Percentiles rank a stretch among this genome's conserved stretches.
Conservation (phyloP, 2,797 vertebrate species). For the Borostomias antarcticus region DNA sequence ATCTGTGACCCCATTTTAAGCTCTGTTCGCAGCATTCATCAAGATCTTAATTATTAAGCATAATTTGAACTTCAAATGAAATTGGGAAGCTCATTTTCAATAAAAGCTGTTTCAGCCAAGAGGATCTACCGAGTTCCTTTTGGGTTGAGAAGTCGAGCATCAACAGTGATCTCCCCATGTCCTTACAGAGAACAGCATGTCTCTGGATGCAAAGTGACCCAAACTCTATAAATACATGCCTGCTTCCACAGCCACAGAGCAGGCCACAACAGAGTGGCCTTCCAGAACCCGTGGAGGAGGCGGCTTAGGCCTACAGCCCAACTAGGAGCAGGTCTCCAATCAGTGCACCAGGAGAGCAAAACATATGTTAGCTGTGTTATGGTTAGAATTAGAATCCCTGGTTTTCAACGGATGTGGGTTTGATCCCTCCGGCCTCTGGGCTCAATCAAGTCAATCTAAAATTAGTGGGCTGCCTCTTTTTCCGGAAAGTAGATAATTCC, state of each 20-base stretch:
- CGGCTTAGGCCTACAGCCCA: constrained; percentile 40
- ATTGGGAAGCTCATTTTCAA: too few species aligned
- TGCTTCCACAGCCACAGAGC: constrained; percentile 69
- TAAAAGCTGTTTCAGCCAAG: too few species aligned
- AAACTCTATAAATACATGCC: constrained; percentile 72
- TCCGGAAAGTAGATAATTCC: constrained; percentile 77
- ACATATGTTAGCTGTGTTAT: constrained; percentile 81
- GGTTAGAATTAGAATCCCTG: constrained; percentile 77
- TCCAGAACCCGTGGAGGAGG: constrained; percentile 52
- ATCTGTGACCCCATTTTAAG: neutral
- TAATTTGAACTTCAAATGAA: too few species aligned
- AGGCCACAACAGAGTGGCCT: constrained; percentile 71
- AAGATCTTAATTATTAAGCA: too few species aligned
- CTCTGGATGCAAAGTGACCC: constrained; percentile 58
- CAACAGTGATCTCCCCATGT: constrained; percentile 36
- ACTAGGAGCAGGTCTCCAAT: constrained; percentile 71
- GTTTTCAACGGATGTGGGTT: constrained; percentile 76
- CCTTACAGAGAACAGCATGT: constrained; percentile 64
- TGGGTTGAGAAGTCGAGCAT: neutral
- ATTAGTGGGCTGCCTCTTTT: constrained; percentile 73
- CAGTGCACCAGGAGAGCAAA: constrained; percentile 73
- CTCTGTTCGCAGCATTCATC: too few species aligned
- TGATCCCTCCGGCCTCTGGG: constrained; percentile 71
- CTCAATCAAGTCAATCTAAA: constrained; percentile 80
- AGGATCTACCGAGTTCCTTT: too few species aligned